Percentiles rank a stretch among this genome's conserved stretches.
These are phyloP conservation scores for Isurus oxyrinchus DNA, from an alignment of 2,113 vertebrate species.

Conservation along the genomic window DNA sequence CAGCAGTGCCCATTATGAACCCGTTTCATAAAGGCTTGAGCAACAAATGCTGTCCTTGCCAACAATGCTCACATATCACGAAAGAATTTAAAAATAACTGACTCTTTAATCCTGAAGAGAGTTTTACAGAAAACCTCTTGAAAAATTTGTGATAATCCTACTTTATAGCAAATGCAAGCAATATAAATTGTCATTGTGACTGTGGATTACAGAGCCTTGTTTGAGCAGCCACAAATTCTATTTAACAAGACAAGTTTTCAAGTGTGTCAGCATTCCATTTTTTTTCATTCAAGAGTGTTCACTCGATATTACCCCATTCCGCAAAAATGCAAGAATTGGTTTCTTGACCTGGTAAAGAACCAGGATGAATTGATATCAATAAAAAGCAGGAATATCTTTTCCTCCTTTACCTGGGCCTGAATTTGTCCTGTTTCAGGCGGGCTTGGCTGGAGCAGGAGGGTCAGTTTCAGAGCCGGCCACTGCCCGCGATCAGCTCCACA, in stretches of 20 bases:
- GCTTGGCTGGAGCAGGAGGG: too few species aligned
- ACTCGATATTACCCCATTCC: neutral
- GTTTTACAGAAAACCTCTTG: neutral
- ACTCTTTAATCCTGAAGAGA: neutral
- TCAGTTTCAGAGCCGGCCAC: too few species aligned
- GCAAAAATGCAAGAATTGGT: neutral
- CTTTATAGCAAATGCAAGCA: neutral
- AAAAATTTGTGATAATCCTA: neutral
- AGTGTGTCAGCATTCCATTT: neutral
- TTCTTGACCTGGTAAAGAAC: neutral
- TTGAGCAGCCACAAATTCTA: neutral
- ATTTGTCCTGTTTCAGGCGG: too few species aligned
- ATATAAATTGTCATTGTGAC: neutral
- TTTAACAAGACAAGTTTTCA: neutral
- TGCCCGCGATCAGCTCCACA: too few species aligned
- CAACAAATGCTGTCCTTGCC: too few species aligned
- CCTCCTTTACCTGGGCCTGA: neutral
- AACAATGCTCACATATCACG: too few species aligned
- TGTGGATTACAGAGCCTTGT: neutral
- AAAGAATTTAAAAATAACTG: neutral
- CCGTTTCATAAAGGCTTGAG: too few species aligned
- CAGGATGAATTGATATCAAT: neutral
- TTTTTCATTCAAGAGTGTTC: neutral
- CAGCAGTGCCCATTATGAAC: too few species aligned
- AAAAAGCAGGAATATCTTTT: neutral